Evolutionary conservation across 2,113 vertebrate species (phyloP).

Genomic region (Bubo scandiacus): DNA sequence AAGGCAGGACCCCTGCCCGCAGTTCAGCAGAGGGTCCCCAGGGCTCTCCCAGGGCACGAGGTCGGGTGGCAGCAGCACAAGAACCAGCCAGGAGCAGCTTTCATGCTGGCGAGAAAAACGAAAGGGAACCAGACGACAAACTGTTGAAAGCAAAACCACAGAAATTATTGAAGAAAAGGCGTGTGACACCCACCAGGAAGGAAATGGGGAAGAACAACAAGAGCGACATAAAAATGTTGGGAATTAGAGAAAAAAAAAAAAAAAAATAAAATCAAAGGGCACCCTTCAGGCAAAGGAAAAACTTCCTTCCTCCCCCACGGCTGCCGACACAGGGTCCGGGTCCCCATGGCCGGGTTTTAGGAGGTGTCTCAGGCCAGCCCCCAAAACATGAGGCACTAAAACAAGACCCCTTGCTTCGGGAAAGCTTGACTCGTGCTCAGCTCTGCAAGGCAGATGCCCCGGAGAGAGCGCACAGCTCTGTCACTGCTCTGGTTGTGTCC

Average conservation of each 20-base stretch:
- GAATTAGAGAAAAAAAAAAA: background rate
- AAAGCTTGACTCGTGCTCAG: too few relatives aligned
- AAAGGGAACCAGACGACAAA: background rate
- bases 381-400: too few relatives aligned
- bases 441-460: background rate
- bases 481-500: too few relatives aligned
- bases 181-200: background rate
- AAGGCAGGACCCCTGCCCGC: background rate
- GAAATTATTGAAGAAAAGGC: background rate
- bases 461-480: background rate
- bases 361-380: background rate
- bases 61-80: too few relatives aligned
- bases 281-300: background rate
- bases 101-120: background rate
- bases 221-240: background rate
- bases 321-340: too few relatives aligned
- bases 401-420: background rate
- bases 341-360: too few relatives aligned
- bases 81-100: background rate
- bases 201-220: background rate
- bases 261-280: background rate
- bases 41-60: background rate
- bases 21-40: fast-evolving
- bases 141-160: background rate
- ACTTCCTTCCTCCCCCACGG: background rate